phyloP scores from a whole-genome alignment of 2,888 invertebrate species.

The Apamea monoglypha region DNA sequence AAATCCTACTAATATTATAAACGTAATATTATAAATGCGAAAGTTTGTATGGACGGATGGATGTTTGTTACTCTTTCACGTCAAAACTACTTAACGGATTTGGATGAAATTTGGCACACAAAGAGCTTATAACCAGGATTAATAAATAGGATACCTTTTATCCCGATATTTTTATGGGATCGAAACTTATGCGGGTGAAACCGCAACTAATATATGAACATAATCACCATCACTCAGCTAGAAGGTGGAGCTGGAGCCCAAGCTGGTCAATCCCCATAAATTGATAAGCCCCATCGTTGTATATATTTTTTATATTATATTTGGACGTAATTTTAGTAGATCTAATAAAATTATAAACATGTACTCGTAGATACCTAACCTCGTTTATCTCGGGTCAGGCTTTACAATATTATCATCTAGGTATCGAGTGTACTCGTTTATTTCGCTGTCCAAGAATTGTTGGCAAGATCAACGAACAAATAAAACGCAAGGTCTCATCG shows the following conservation, averaged over 20 bases:
- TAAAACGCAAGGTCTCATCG: conserved; percentile 68
- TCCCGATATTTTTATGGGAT: no score
- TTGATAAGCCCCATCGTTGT: no score
- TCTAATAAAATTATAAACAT: conserved; percentile 4
- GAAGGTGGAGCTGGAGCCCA: background rate
- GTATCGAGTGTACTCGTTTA: conserved; percentile 16
- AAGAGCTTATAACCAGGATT: no score
- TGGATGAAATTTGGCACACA: no score
- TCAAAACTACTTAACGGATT: no score
- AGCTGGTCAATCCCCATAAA: background rate
- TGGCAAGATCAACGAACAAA: conserved; percentile 62
- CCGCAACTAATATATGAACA: background rate
- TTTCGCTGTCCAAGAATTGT: conserved; percentile 28
- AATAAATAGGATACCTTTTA: no score
- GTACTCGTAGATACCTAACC: background rate
- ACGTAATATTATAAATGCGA: no score
- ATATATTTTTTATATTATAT: background rate
- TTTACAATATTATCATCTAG: conserved; percentile 18
- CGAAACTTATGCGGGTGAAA: no score
- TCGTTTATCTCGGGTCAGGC: conserved; percentile 47
- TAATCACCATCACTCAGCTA: background rate
- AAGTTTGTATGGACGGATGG: no score
- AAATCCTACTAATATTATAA: background rate
- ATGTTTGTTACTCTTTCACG: no score
- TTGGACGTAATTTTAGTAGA: background rate